Percentiles rank a stretch among this genome's conserved stretches.
phyloP scores from a whole-genome alignment of 2,113 vertebrate species.

The Conger conger region DNA sequence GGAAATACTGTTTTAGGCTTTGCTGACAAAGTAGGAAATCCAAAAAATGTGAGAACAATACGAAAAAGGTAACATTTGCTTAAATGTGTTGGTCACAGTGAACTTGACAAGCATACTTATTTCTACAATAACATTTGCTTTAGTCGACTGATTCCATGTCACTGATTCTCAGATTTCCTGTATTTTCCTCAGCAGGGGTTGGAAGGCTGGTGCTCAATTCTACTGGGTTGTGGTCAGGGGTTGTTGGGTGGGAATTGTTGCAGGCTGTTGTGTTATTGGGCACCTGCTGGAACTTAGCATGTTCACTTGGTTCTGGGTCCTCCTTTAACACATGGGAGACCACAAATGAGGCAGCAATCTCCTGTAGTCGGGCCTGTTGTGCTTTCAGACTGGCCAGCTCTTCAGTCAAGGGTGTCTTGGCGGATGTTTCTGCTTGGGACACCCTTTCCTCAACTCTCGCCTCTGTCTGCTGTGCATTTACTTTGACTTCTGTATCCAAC shows the following conservation, averaged over 20 bases:
- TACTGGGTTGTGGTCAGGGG: neutral
- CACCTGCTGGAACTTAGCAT: slow-evolving; percentile 29
- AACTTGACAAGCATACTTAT: slow-evolving; percentile 3
- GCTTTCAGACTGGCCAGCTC: slow-evolving; percentile 54
- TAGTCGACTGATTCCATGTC: slow-evolving; percentile 64
- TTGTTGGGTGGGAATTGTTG: neutral
- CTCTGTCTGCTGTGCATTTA: slow-evolving; percentile 32
- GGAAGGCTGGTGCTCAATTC: neutral
- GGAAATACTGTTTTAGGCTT: neutral
- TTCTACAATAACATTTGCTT: slow-evolving; percentile 18
- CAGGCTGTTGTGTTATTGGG: slow-evolving; percentile 14
- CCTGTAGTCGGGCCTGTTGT: slow-evolving; percentile 68
- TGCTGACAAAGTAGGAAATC: neutral
- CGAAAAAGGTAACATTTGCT: neutral
- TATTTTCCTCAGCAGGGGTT: neutral
- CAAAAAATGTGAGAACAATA: neutral
- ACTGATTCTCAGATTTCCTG: slow-evolving; percentile 46
- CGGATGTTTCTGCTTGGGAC: neutral
- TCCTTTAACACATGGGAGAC: slow-evolving; percentile 64
- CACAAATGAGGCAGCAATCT: slow-evolving; percentile 74
- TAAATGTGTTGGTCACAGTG: neutral
- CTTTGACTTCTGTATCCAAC: slow-evolving; percentile 48
- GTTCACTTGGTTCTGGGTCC: slow-evolving; percentile 42
- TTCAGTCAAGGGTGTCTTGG: slow-evolving; percentile 34
- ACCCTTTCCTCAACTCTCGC: neutral